A percentile compares a stretch with the other conserved stretches of the same genome.
Evolutionary conservation across 2,113 vertebrate species (phyloP).

Genomic region (Nerophis ophidion): DNA sequence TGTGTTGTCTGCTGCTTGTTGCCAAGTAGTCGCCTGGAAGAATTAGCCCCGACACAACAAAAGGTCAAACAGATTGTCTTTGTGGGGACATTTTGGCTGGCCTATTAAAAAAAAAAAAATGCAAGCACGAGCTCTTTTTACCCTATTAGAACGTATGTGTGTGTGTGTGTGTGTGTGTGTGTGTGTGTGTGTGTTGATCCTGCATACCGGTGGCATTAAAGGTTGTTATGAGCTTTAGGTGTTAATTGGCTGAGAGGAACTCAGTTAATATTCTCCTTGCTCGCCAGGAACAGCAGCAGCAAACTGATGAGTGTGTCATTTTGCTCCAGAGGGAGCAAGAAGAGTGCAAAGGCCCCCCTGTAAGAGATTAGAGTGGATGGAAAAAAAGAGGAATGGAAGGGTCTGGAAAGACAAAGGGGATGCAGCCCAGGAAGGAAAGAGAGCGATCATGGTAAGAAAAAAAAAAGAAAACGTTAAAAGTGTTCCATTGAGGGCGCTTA

Average conservation of each 20-base stretch:
- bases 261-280: slow-evolving; percentile 77
- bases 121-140: neutral
- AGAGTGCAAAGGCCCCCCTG: slow-evolving; percentile 52
- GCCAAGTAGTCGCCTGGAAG: neutral
- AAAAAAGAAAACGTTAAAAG: slow-evolving; percentile 65
- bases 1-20: neutral
- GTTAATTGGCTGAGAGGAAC: slow-evolving; percentile 73
- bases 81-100: too few relatives aligned
- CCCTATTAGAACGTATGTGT: neutral
- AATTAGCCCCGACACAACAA: neutral
- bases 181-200: neutral
- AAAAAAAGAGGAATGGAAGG: slow-evolving; percentile 17
- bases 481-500: slow-evolving; percentile 48
- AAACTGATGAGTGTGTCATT: slow-evolving; percentile 78
- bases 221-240: slow-evolving; percentile 75
- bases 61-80: too few relatives aligned
- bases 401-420: slow-evolving; percentile 22
- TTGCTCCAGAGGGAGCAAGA: slow-evolving; percentile 50
- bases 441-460: slow-evolving; percentile 28
- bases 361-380: slow-evolving; percentile 50
- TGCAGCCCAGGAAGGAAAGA: slow-evolving; percentile 11
- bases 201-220: slow-evolving; percentile 53
- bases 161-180: neutral
- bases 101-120: too few relatives aligned
- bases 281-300: slow-evolving; percentile 67